A percentile compares a stretch with the other conserved stretches of the same genome.
Conservation (phyloP, 2,113 vertebrate species). For the Oenanthe melanoleuca region DNA sequence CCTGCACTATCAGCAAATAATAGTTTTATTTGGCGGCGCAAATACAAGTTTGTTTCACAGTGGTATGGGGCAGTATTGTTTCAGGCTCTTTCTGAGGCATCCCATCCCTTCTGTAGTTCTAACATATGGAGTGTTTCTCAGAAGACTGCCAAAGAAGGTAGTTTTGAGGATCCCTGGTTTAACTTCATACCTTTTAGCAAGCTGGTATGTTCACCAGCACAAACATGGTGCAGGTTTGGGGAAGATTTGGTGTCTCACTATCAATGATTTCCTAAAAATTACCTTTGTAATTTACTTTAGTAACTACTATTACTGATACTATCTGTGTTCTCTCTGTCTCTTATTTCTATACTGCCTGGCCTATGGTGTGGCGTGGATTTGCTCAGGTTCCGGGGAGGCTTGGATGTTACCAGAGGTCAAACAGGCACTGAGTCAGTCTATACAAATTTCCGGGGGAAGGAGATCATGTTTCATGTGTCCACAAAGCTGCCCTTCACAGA, state of each 20-base stretch:
- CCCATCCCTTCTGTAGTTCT: neutral
- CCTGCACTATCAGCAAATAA: neutral
- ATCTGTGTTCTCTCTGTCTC: neutral
- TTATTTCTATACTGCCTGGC: neutral
- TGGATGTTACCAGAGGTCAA: conserved; percentile 89
- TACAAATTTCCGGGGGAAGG: conserved; percentile 86
- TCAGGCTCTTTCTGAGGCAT: neutral
- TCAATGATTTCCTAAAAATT: neutral
- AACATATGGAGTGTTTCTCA: neutral
- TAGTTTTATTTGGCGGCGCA: neutral
- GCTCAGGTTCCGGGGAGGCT: conserved; percentile 87
- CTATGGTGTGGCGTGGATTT: neutral
- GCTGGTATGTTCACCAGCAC: neutral
- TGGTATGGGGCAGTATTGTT: neutral
- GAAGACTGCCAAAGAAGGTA: neutral
- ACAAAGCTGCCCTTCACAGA: conserved; percentile 91
- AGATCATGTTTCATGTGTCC: conserved; percentile 92
- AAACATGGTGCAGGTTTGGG: neutral
- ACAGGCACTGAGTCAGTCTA: conserved; percentile 88
- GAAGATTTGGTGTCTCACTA: neutral
- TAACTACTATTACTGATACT: neutral
- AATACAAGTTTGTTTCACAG: neutral
- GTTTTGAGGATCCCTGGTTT: neutral
- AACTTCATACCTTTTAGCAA: neutral
- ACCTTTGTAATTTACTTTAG: neutral